Evolutionary conservation across 2,113 vertebrate species (phyloP), one percentile per base, ranked within the genome.

Genomic region (Hemichromis elongatus): DNA sequence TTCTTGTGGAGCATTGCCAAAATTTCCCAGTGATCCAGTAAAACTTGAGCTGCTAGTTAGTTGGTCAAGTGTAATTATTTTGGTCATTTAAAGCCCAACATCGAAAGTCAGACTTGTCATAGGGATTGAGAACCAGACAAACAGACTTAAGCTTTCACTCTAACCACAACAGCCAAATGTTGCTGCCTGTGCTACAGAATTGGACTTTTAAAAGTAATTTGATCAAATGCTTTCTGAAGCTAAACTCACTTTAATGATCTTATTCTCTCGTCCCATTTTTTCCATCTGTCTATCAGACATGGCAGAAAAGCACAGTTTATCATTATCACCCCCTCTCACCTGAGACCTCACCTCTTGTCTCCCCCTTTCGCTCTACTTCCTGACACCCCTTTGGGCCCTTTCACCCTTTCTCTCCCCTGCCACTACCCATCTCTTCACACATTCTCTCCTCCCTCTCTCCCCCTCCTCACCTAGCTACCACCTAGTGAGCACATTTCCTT

Each of bases 401-500:
- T 92, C 92, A 92, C 93, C 92, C 87, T 88, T 89, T 92, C 85
- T 90, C 86, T 90, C 92, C 90, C 92, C 90, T 94, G 94, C 91
- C 92, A 93, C 90, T 80, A 82, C 86, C 93, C 92, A 93, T 95
- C 93, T 90, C 91, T 95, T 94, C 92, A 92, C 94, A 95, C 95
- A 55, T 95, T 88, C 89, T 85, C 88, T 80, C 88, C 84, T 24
- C 88, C 86, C 85, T 79, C 54, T 89, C 81, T 88, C 91, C 93
- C 91, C 91, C 89, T 88, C 82, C 90, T 88, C 89, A 90, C 92
- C 90, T 92, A 86, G 28, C 50, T 93, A 94, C 94, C 94, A 87
- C 93, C 92, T 92, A 95, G 93, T 90, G 95, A 91, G 91, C 92
- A 88, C 93, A 93, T 95, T 95, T 94, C 93, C 93, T 92, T 90